These are phyloP conservation scores for Leptura quadrifasciata DNA, from an alignment of 2,888 invertebrate species.

Conservation along the genomic window DNA sequence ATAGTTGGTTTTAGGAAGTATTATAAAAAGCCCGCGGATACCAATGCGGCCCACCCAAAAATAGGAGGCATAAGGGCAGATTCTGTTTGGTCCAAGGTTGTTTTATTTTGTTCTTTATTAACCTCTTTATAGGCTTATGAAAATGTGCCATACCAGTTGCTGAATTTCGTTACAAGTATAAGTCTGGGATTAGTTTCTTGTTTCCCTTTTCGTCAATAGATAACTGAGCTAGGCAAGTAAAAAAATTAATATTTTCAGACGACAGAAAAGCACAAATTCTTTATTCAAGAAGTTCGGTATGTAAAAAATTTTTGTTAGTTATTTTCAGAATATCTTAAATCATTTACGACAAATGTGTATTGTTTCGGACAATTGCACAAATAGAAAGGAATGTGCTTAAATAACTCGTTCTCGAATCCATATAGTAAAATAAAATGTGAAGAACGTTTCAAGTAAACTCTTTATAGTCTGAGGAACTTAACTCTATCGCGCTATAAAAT, in stretches of 20 bases:
- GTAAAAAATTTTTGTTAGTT: conserved; percentile 18
- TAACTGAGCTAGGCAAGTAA: background rate
- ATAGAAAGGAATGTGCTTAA: conserved; percentile 7
- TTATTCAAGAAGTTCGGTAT: conserved; percentile 16
- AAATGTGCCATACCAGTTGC: too few species aligned
- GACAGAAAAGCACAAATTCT: conserved; percentile 27
- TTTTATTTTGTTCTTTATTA: too few species aligned
- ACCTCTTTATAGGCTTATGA: too few species aligned
- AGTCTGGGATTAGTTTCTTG: background rate
- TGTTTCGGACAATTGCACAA: conserved; percentile 42
- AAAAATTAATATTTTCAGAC: conserved; percentile 31
- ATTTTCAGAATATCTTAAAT: conserved; percentile 35
- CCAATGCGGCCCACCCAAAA: too few species aligned
- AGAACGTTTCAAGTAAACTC: conserved; percentile 7
- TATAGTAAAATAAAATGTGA: conserved; percentile 5
- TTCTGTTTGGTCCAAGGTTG: too few species aligned
- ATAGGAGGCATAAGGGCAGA: too few species aligned
- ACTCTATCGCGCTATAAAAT: background rate
- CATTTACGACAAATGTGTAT: conserved; percentile 34
- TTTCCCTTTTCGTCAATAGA: background rate
- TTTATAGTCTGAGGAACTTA: background rate
- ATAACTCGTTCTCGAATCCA: conserved; percentile 1
- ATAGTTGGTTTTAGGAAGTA: too few species aligned
- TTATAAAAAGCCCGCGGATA: too few species aligned
- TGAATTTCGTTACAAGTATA: too few species aligned